Percentiles rank a stretch among this genome's conserved stretches.
Conservation (phyloP, 2,888 invertebrate genomes). For the Darwinula stevensoni region DNA sequence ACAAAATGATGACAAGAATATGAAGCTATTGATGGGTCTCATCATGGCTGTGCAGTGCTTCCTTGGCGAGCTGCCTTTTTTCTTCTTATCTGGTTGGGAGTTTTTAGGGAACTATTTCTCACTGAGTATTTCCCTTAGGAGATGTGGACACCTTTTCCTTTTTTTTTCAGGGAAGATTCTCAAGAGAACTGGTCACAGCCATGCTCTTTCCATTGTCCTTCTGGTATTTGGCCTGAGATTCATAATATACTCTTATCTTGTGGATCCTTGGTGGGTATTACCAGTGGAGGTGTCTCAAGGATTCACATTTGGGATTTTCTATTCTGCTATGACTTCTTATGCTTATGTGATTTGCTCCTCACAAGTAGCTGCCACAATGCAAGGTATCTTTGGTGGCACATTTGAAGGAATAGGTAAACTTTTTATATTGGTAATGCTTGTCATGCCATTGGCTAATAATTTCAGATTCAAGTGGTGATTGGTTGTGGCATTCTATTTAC, state of each 20-base stretch:
- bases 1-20: constrained; percentile 26
- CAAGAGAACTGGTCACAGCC: constrained; percentile 43
- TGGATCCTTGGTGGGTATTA: constrained; percentile 51
- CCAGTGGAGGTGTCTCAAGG: constrained; percentile 64
- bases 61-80: constrained; percentile 55
- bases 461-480: constrained; percentile 4
- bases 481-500: constrained; percentile 5
- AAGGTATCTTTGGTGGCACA: constrained; percentile 54
- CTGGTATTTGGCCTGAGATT: constrained; percentile 49
- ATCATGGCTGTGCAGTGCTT: constrained; percentile 48
- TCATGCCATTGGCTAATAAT: no score
- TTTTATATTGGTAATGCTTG: no score
- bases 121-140: no score
- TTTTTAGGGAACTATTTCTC: constrained; percentile 11
- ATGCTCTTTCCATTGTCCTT: constrained; percentile 53
- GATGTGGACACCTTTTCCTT: no score
- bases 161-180: constrained; percentile 4
- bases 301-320: constrained; percentile 58
- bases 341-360: constrained; percentile 51
- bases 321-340: constrained; percentile 62
- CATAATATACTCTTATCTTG: constrained; percentile 43
- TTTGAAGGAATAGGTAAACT: constrained; percentile 55
- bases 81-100: constrained; percentile 32
- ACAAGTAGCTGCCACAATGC: constrained; percentile 59
- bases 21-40: constrained; percentile 43